These are phyloP conservation scores for Acanthosepion pharaonis DNA, from an alignment of 2,888 invertebrate genomes.

Conservation along the genomic window DNA sequence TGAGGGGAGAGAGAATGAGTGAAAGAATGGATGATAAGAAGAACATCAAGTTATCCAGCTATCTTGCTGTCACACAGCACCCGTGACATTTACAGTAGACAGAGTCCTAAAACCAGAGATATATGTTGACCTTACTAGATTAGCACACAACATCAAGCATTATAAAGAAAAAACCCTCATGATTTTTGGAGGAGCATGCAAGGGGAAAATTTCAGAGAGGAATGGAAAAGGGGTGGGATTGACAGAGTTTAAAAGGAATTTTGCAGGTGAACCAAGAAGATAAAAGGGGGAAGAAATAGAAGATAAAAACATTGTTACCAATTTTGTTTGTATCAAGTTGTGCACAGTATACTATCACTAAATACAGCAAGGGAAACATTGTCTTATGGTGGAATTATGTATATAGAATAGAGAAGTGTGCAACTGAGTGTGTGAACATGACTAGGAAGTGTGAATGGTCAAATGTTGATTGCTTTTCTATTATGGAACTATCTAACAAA, in stretches of 20 bases:
- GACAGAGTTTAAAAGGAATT: slow-evolving; percentile 15
- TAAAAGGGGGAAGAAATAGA: neutral
- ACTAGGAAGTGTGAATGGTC: neutral
- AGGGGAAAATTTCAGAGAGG: neutral
- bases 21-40: neutral
- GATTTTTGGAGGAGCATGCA: slow-evolving; percentile 33
- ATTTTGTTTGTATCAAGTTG: neutral
- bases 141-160: slow-evolving; percentile 18
- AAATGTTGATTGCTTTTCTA: slow-evolving; percentile 4
- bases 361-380: slow-evolving; percentile 33
- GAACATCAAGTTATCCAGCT: slow-evolving; percentile 23
- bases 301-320: neutral
- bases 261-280: neutral
- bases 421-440: slow-evolving; percentile 14
- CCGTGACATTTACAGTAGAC: slow-evolving; percentile 6
- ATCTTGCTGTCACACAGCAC: slow-evolving; percentile 33
- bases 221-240: neutral
- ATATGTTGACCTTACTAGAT: slow-evolving; percentile 23
- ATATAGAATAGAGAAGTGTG: neutral
- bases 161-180: slow-evolving; percentile 2
- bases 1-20: neutral
- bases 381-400: neutral
- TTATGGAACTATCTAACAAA: neutral
- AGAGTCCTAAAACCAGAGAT: slow-evolving; percentile 33
- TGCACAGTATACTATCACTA: neutral